phyloP scores from a whole-genome alignment of 2,888 invertebrate genomes.

The Limnephilus marmoratus region DNA sequence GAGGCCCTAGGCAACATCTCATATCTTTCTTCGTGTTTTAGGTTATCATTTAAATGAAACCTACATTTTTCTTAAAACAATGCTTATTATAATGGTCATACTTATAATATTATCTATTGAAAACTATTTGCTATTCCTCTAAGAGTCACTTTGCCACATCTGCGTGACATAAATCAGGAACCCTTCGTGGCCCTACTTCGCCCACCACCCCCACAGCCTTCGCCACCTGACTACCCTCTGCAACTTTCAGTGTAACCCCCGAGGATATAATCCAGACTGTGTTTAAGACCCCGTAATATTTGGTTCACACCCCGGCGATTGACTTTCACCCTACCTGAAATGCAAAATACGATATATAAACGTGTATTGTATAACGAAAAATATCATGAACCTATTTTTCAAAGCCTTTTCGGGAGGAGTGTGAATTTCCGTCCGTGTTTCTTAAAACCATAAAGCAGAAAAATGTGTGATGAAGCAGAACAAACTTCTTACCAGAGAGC shows the following conservation, averaged over 20 bases:
- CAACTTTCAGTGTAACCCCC: constrained; percentile 48
- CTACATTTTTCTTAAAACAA: no score
- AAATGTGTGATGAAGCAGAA: no score
- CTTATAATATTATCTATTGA: not conserved
- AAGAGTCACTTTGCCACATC: constrained; percentile 53
- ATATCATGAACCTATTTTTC: not conserved
- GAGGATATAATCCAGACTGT: constrained; percentile 61
- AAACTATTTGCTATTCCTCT: constrained; percentile 10
- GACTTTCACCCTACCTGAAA: constrained; percentile 55
- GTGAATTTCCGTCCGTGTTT: not conserved
- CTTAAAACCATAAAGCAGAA: no score
- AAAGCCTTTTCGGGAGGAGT: not conserved
- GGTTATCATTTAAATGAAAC: no score
- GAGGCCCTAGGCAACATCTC: no score
- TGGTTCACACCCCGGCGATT: constrained; percentile 57
- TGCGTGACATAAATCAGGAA: constrained; percentile 60
- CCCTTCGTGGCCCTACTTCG: constrained; percentile 17
- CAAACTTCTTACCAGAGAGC: no score
- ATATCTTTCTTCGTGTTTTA: no score
- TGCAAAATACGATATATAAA: constrained; percentile 43
- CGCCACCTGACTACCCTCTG: constrained; percentile 45
- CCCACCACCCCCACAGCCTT: not conserved
- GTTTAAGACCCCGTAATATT: constrained; percentile 55
- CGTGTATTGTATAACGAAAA: constrained; percentile 2
- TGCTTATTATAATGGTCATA: no score